Evolutionary conservation across 2,113 vertebrate genomes (phyloP), one percentile per base, ranked within the genome.

Genomic region (Peromyscus maniculatus): DNA sequence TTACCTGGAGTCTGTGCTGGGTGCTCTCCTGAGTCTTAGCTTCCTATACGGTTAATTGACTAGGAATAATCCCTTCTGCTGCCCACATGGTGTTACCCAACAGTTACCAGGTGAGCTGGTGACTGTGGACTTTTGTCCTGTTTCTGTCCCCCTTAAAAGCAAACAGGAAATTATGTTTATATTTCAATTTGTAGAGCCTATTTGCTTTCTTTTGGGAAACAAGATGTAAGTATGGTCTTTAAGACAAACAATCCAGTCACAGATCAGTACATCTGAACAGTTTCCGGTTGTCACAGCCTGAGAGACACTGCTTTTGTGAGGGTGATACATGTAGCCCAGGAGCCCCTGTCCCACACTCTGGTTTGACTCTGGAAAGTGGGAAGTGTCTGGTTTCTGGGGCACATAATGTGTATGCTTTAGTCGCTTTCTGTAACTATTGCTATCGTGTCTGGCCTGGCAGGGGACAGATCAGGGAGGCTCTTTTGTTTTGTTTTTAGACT

Each of bases 161-260:
- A 90, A 96, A 59, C 75, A n/a, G 91, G 49, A 95, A 86, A 94
- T 39, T 87, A 49, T 95, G 67, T 93, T 94, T 96, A 66, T 66
- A 49, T 94, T 96, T 97, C 84, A 89, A 19, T 87, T 66, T 78
- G 82, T 15, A 43, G 43, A 82, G 75, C 80, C 84, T 87, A 64
- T 93, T 83, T 67, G 36, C 55, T 96, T 95, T 95, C 82, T 79
- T 89, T 31, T 91, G 62, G 77, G 72, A 59, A 80, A 28, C 31
- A 95, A 89, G 55, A 92, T 3, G 33, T 17, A 82, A 24, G 28
- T 64, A 71, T 7, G 21, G 16, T 77, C 96, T 66, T 87, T 93
- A 49, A 87, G 31, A 57, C 52, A 88, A 90, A 91, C 39, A 79
- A 77, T 74, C 96, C 39, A 95, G 59, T 59, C 43, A 72, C 31